phyloP scores from a whole-genome alignment of 1,140 invertebrate genomes.

The Battus philenor region DNA sequence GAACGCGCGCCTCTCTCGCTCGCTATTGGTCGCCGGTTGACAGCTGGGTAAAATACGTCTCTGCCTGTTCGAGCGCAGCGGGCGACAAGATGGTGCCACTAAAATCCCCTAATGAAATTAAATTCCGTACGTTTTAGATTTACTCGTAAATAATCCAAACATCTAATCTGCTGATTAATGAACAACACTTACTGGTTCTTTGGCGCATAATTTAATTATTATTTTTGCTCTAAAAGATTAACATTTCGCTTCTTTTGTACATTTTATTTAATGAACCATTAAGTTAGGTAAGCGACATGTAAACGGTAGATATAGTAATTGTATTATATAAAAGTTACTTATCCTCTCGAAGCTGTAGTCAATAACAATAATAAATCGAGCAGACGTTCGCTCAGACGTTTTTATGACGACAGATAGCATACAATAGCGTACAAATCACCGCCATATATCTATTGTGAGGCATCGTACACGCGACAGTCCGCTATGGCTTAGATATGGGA shows the following conservation, averaged over 20 bases:
- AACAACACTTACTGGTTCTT: too few relatives aligned
- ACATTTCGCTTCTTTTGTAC: too few relatives aligned
- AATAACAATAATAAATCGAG: slow-evolving; percentile 47
- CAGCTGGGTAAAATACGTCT: slow-evolving; percentile 69
- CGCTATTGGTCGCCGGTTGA: slow-evolving; percentile 56
- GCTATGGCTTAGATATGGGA: slow-evolving; percentile 38
- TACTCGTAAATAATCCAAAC: slow-evolving; percentile 69
- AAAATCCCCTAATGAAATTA: slow-evolving; percentile 74
- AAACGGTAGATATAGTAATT: too few relatives aligned
- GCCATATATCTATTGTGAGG: slow-evolving; percentile 49
- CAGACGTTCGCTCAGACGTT: slow-evolving; percentile 45
- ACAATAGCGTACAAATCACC: slow-evolving; percentile 60
- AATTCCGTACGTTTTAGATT: slow-evolving; percentile 71
- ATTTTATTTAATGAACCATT: too few relatives aligned
- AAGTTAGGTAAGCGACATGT: too few relatives aligned
- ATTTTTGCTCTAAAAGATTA: too few relatives aligned
- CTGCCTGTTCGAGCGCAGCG: slow-evolving; percentile 53
- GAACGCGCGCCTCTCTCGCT: slow-evolving; percentile 38
- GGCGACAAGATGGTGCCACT: slow-evolving; percentile 65
- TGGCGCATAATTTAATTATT: too few relatives aligned
- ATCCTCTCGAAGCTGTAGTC: slow-evolving; percentile 13
- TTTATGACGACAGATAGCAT: slow-evolving; percentile 54
- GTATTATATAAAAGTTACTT: too few relatives aligned
- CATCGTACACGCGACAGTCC: slow-evolving; percentile 21
- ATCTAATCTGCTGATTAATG: slow-evolving; percentile 73